Conservation (phyloP, 2,888 invertebrate genomes). For the Gibbula magus region DNA sequence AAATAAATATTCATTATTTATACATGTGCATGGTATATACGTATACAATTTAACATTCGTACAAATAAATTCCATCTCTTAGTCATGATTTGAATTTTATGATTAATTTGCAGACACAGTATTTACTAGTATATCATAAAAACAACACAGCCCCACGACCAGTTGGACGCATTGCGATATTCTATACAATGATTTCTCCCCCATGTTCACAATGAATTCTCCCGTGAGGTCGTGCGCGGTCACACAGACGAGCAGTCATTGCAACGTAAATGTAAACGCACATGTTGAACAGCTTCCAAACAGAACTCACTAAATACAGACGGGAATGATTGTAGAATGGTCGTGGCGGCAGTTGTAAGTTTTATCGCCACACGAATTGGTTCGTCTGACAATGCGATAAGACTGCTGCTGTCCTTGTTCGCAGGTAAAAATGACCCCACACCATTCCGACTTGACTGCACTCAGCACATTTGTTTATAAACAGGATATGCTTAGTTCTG, state of each 20-base stretch:
- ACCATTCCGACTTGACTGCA: background rate
- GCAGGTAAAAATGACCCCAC: slow-evolving; percentile 37
- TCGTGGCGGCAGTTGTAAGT: slow-evolving; percentile 21
- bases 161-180: background rate
- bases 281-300: background rate
- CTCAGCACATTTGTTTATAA: background rate
- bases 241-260: background rate
- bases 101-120: too few relatives aligned
- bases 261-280: slow-evolving; percentile 1
- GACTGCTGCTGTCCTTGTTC: slow-evolving; percentile 47
- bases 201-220: background rate
- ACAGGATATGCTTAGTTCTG: background rate
- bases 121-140: too few relatives aligned
- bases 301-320: background rate
- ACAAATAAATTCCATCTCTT: too few relatives aligned
- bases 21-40: too few relatives aligned
- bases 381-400: slow-evolving; percentile 42
- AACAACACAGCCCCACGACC: background rate
- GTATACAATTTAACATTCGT: too few relatives aligned
- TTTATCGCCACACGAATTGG: slow-evolving; percentile 42
- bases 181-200: background rate
- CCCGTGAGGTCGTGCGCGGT: slow-evolving; percentile 11
- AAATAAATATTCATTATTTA: too few relatives aligned
- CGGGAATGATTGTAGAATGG: background rate
- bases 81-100: too few relatives aligned